These are phyloP conservation scores for Littorina saxatilis DNA, from an alignment of 1,140 invertebrate genomes.

Conservation along the genomic window DNA sequence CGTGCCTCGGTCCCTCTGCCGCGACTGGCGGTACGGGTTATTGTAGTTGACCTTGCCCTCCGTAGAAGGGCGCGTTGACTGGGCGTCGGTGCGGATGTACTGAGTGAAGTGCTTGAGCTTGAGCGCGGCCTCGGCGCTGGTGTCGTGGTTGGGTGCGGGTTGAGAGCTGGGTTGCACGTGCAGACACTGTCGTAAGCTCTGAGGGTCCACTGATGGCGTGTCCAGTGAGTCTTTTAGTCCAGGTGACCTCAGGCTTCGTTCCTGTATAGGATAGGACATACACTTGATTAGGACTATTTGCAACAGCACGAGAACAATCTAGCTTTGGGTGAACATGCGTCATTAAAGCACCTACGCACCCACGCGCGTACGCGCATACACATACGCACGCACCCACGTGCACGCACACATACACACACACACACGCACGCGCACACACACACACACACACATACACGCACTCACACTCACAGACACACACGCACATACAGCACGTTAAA, in stretches of 20 bases:
- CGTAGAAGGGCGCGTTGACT: not conserved
- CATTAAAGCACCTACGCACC: no score
- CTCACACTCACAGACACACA: not conserved
- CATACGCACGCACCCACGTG: not conserved
- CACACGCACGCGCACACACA: no score
- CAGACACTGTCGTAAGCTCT: slow-evolving; percentile 15
- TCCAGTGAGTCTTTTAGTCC: slow-evolving; percentile 14
- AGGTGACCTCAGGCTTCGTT: slow-evolving; percentile 15
- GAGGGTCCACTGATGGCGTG: not conserved
- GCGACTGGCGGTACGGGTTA: slow-evolving; percentile 22
- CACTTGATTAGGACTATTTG: no score
- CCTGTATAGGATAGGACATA: not conserved
- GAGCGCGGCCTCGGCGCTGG: not conserved
- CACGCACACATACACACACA: not conserved
- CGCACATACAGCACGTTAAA: no score
- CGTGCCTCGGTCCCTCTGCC: not conserved
- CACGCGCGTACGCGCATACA: not conserved
- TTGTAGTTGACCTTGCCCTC: slow-evolving; percentile 27
- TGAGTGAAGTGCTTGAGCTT: slow-evolving; percentile 4
- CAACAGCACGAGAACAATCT: no score
- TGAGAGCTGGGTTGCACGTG: slow-evolving; percentile 28
- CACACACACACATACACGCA: not conserved
- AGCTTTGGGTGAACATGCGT: no score
- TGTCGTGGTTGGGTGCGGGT: not conserved
- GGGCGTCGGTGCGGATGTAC: not conserved